Evolutionary conservation across 2,113 vertebrate genomes (phyloP), one percentile per base, ranked within the genome.

Genomic region (Epinephelus cyanopodus): DNA sequence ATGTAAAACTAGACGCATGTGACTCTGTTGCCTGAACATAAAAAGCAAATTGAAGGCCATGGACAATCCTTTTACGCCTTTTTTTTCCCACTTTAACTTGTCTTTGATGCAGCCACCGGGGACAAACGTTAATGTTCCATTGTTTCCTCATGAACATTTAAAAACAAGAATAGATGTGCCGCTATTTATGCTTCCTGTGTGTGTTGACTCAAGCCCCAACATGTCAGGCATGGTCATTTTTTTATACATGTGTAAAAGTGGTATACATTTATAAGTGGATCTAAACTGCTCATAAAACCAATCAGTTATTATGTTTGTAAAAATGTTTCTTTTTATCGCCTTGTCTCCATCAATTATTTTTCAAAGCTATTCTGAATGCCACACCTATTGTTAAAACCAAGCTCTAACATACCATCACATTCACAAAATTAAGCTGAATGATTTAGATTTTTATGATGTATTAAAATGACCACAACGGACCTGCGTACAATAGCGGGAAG

Each of bases 31-130:
- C 60, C 77, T 62, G 37, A n/a, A 74, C 69, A 63, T 86, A 75
- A 69, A 57, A 68, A 72, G 65, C 78, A 85, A 79, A 90, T 79
- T 17, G 67, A 89, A 81, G 62, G 68, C 67, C 87, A 84, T 58
- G 87, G 77, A 84, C 83, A 75, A 17, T 79, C 74, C 74, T 89
- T 89, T 87, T 62, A 83, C 79, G 33, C 33, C 33, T 37, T 37
- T 54, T 61, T 57, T 72, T 72, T 81, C 60, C 72, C 75, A 10
- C 66, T 81, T 54, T 72, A 61, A 79, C 52, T 74, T 29, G 50
- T 19, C 17, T 39, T 76, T 61, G 48, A 80, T 45, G 37, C 8
- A 19, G 64, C 18, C 50, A 48, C 18, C n/a, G 23, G 29, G 37
- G 61, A 52, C 10, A 62, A 29, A 64, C 47, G 56, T 37, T 50